These are phyloP conservation scores for Cistogaster globosa DNA, from an alignment of 2,888 invertebrate species.

Conservation along the genomic window DNA sequence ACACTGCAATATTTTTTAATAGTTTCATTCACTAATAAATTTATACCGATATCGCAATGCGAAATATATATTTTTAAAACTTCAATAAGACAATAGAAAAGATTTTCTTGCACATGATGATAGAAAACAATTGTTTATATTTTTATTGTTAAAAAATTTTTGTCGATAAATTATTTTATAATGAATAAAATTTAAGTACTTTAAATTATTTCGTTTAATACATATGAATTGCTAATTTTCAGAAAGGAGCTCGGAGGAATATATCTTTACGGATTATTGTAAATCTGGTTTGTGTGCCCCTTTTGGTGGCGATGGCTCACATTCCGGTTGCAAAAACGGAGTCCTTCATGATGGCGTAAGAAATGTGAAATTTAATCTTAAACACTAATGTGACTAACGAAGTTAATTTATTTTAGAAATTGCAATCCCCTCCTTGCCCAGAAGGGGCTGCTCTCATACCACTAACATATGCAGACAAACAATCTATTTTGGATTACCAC, in stretches of 20 bases:
- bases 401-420: not conserved
- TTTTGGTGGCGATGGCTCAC: not conserved
- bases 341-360: not conserved
- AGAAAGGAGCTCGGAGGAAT: not conserved
- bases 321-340: not conserved
- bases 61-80: too few species aligned
- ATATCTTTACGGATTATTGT: not conserved
- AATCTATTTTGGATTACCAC: constrained; percentile 74
- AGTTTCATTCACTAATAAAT: too few species aligned
- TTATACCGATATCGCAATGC: too few species aligned
- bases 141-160: too few species aligned
- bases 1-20: too few species aligned
- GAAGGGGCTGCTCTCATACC: constrained; percentile 10
- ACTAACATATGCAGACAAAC: constrained; percentile 16
- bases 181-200: too few species aligned
- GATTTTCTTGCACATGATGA: too few species aligned
- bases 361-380: not conserved
- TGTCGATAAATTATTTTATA: too few species aligned
- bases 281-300: not conserved
- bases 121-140: too few species aligned
- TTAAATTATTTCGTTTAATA: too few species aligned
- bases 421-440: constrained; percentile 38
- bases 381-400: not conserved
- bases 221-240: too few species aligned
- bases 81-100: too few species aligned